A percentile compares a stretch with the other conserved stretches of the same genome.
Evolutionary conservation across 2,888 invertebrate genomes (phyloP).

Genomic region (Capitulum mitella): DNA sequence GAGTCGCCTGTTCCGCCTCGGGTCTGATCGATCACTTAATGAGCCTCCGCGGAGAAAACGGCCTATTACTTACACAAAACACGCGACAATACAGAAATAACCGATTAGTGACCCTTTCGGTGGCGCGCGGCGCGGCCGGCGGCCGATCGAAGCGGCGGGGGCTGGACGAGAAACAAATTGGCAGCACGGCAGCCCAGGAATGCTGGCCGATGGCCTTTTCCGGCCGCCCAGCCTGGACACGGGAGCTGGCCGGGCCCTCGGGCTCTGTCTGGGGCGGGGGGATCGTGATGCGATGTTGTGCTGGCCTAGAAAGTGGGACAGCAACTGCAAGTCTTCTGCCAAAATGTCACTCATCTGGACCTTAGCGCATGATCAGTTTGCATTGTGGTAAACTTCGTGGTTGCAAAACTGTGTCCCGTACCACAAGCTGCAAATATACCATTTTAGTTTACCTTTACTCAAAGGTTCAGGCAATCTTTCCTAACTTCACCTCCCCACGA

Average conservation of each 20-base stretch:
- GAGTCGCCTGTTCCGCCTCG: not conserved
- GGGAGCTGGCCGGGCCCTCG: too few relatives aligned
- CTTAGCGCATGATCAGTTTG: too few relatives aligned
- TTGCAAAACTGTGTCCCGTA: too few relatives aligned
- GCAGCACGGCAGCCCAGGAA: not conserved
- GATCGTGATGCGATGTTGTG: too few relatives aligned
- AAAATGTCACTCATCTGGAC: too few relatives aligned
- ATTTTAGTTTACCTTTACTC: too few relatives aligned
- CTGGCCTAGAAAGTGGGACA: not conserved
- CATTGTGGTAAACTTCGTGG: too few relatives aligned
- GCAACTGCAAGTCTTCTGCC: too few relatives aligned
- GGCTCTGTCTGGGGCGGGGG: too few relatives aligned
- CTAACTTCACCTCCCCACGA: too few relatives aligned
- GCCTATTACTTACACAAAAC: slow-evolving; percentile 24
- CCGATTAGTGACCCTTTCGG: not conserved
- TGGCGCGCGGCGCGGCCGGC: not conserved
- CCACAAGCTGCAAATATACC: too few relatives aligned
- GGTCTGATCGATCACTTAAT: slow-evolving; percentile 22
- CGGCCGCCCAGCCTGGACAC: not conserved
- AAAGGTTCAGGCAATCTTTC: too few relatives aligned
- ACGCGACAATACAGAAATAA: slow-evolving; percentile 23
- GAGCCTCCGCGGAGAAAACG: not conserved
- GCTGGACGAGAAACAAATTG: slow-evolving; percentile 19
- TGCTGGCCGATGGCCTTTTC: not conserved
- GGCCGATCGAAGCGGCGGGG: not conserved